Percentiles rank a stretch among this genome's conserved stretches.
Evolutionary conservation across 2,113 vertebrate genomes (phyloP).

Genomic region (Carassius carassius): DNA sequence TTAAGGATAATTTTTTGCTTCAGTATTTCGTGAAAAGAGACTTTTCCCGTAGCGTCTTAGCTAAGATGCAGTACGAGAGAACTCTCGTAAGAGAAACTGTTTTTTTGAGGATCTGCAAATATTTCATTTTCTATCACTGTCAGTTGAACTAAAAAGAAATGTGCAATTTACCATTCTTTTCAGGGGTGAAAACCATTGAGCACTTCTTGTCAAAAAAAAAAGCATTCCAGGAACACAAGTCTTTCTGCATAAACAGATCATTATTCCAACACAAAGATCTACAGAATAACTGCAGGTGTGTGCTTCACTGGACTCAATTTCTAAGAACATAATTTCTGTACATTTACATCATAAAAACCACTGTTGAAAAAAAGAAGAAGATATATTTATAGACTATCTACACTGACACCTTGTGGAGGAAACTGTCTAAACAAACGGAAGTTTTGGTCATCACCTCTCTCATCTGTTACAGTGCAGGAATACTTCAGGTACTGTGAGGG

Average conservation of each 20-base stretch:
- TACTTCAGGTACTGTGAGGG: background rate
- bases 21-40: too few relatives aligned
- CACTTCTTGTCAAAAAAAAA: background rate
- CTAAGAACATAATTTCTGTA: background rate
- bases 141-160: constrained; percentile 3
- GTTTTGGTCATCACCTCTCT: background rate
- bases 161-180: constrained; percentile 14
- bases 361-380: background rate
- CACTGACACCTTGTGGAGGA: constrained; percentile 41
- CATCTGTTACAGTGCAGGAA: background rate
- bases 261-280: background rate
- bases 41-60: too few relatives aligned
- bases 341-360: background rate
- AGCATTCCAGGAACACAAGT: too few relatives aligned
- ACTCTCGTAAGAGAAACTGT: too few relatives aligned
- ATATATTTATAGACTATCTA: background rate
- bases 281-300: background rate
- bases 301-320: background rate
- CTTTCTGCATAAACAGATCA: background rate
- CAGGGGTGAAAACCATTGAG: background rate
- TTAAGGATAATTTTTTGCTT: too few relatives aligned
- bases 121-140: constrained; percentile 12
- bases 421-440: constrained; percentile 16
- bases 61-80: too few relatives aligned
- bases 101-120: background rate